phyloP scores from a whole-genome alignment of 23 tunicate species.

The Halocynthia aurantium region DNA sequence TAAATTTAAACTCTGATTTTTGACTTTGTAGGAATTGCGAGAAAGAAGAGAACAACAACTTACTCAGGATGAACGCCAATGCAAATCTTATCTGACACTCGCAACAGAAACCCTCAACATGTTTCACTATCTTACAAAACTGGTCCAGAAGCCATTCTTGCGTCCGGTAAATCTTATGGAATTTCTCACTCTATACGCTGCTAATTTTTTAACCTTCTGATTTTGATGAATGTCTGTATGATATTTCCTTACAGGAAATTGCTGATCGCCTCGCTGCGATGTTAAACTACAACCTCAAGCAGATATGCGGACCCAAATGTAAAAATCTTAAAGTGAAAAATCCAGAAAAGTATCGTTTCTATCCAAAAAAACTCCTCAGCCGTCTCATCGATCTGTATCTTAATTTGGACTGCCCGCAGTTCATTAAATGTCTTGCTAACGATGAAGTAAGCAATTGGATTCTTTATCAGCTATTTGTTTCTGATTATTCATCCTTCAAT shows the following conservation, averaged over 20 bases:
- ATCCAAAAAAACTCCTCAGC: conserved; percentile 79
- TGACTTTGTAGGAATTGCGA: conserved; percentile 27
- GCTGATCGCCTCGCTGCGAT: conserved; percentile 93
- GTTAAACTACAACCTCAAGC: conserved; percentile 86
- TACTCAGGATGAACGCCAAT: conserved; percentile 88
- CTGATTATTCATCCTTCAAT: not conserved
- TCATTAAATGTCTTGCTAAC: conserved; percentile 69
- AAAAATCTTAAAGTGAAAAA: conserved; percentile 78
- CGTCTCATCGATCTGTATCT: conserved; percentile 70
- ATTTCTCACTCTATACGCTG: not conserved
- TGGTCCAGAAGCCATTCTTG: conserved; percentile 80
- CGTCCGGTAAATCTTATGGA: conserved; percentile 26
- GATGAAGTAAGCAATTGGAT: conserved; percentile 30
- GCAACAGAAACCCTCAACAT: conserved; percentile 78
- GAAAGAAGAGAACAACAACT: conserved; percentile 42
- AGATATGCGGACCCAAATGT: conserved; percentile 88
- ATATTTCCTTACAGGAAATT: conserved; percentile 34
- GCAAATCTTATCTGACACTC: conserved; percentile 82
- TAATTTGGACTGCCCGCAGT: conserved; percentile 74
- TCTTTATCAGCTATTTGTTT: not conserved
- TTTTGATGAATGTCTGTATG: not conserved
- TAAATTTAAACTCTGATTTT: too few relatives aligned
- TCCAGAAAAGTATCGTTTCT: conserved; percentile 84
- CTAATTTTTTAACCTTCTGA: not conserved
- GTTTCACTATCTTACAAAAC: conserved; percentile 72